phyloP scores from a whole-genome alignment of 2,888 invertebrate genomes.

The Ochropleura leucogaster region DNA sequence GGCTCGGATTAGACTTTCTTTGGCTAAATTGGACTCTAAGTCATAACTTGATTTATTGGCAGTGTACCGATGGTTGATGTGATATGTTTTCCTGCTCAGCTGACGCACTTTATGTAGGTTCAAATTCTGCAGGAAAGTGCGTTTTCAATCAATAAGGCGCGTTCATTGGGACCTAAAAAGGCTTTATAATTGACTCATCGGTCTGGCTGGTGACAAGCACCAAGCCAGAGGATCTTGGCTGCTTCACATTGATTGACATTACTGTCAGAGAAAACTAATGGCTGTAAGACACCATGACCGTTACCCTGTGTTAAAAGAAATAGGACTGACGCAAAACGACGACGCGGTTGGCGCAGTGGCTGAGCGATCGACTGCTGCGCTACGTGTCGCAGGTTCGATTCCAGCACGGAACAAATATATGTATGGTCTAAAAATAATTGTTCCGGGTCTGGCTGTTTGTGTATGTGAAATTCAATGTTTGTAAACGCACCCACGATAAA shows the following conservation, averaged over 20 bases:
- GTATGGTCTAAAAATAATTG: too few relatives aligned
- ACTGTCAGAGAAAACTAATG: neutral
- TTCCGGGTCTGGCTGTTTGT: too few relatives aligned
- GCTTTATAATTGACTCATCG: slow-evolving; percentile 55
- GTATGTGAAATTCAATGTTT: too few relatives aligned
- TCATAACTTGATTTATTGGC: slow-evolving; percentile 75
- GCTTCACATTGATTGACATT: slow-evolving; percentile 31
- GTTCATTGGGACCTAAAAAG: slow-evolving; percentile 52
- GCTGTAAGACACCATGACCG: slow-evolving; percentile 1
- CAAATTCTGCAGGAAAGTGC: slow-evolving; percentile 35
- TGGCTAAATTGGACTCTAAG: slow-evolving; percentile 76
- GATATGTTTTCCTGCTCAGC: slow-evolving; percentile 59
- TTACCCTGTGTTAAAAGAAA: slow-evolving; percentile 5
- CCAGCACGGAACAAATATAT: too few relatives aligned
- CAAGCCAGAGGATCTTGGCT: slow-evolving; percentile 18
- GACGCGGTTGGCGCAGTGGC: too few relatives aligned
- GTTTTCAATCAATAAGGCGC: slow-evolving; percentile 48
- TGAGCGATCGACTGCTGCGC: too few relatives aligned
- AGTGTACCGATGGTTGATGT: slow-evolving; percentile 62
- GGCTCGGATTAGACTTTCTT: slow-evolving; percentile 69
- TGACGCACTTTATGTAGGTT: slow-evolving; percentile 56
- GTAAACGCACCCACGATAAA: too few relatives aligned
- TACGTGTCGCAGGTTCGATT: too few relatives aligned
- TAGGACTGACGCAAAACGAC: neutral
- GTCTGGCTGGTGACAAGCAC: slow-evolving; percentile 27